phyloP scores from a whole-genome alignment of 2,888 invertebrate genomes.

The Erannis defoliaria region DNA sequence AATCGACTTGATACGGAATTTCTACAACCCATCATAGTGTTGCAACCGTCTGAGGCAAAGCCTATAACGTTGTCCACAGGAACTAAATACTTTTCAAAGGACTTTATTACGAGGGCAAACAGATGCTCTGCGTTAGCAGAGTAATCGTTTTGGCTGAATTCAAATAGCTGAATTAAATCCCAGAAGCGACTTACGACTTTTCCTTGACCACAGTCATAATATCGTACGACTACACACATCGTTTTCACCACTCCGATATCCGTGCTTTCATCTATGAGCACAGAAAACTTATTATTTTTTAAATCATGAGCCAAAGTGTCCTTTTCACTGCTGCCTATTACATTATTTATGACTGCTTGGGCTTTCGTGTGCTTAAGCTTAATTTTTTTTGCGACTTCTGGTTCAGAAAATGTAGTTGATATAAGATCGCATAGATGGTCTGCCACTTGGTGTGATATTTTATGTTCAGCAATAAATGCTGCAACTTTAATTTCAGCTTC shows the following conservation, averaged over 20 bases:
- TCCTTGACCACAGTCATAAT: not conserved
- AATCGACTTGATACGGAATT: slow-evolving; percentile 29
- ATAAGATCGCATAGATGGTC: slow-evolving; percentile 5
- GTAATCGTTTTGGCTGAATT: not conserved
- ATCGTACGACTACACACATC: not conserved
- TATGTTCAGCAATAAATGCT: not conserved
- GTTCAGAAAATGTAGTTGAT: slow-evolving; percentile 1
- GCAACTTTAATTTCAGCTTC: not conserved
- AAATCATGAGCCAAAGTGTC: not conserved
- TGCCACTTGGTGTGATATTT: slow-evolving; percentile 6
- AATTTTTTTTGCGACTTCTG: slow-evolving; percentile 1
- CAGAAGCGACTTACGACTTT: not conserved
- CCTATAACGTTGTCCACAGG: slow-evolving; percentile 33
- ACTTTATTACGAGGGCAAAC: not conserved
- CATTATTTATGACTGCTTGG: not conserved
- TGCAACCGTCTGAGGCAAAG: slow-evolving; percentile 41
- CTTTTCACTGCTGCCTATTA: not conserved
- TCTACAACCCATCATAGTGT: slow-evolving; percentile 31
- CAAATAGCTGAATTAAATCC: slow-evolving; percentile 12
- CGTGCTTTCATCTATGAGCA: too few relatives aligned
- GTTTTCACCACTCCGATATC: not conserved
- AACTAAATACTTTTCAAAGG: slow-evolving; percentile 6
- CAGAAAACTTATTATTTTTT: not conserved
- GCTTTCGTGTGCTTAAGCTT: not conserved
- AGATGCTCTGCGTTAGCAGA: not conserved